Evolutionary conservation across 2,113 vertebrate species (phyloP), one percentile per base, ranked within the genome.

Genomic region (Felis chaus): DNA sequence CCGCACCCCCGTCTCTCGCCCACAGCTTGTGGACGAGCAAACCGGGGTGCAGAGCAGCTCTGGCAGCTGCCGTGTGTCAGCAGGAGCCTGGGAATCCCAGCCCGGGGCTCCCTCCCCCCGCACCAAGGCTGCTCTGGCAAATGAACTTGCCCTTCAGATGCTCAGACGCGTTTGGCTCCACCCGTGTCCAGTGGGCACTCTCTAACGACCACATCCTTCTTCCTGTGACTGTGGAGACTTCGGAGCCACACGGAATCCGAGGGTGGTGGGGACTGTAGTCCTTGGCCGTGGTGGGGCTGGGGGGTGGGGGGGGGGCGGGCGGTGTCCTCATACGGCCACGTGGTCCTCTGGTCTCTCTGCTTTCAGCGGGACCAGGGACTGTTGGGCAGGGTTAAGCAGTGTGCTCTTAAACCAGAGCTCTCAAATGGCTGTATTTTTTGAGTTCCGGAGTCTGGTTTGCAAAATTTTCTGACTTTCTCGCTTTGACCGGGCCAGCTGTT

Each of bases 181-280:
- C 13, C n/a, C 18, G 2, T 55, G n/a, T 21, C 31, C 31, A 5
- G 4, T 0, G 41, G 27, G 19, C 50, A 6, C 14, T 73, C 69
- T 12, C 48, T 9, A 11, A 15, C 0, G 1, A 19, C 23, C 50
- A 5, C 1, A 4, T 18, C 33, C 27, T 21, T n/a, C 11, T 7
- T 1, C 41, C 31, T 50, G 29, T 80, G 9, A 3, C 6, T 0
- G 7, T 1, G 31, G 10, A n/a, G 82, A 23, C 41, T 0, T 0
- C 0, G 0, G 23, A 45, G 36, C 36, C 31, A 7, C 1, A 0
- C 0, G 9, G 74, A 73, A 2, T 21, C 68, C 1, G 5, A 1
- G 36, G 63, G 14, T 48, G 27, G 23, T 0, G 6, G 0, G 7
- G 23, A 14, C 12, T 31, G 33, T 10, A 11, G 23, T 33, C 0